phyloP scores from a whole-genome alignment of 2,888 invertebrate genomes.

The Sarcophaga variegata region DNA sequence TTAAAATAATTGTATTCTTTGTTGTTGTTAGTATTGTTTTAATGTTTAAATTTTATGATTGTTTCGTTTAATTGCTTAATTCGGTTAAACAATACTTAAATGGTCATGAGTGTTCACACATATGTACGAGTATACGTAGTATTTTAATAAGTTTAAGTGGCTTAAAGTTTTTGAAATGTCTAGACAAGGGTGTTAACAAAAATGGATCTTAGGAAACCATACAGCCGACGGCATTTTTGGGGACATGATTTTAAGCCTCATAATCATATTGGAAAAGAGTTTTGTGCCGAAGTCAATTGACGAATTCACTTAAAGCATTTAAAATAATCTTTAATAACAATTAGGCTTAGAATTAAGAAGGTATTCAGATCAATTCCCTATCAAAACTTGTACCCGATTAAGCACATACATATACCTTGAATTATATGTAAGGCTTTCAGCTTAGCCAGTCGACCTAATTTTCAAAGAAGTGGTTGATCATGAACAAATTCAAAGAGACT shows the following conservation, averaged over 20 bases:
- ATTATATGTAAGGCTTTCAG: too few relatives aligned
- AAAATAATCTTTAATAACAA: too few relatives aligned
- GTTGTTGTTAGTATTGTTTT: not conserved
- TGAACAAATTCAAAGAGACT: too few relatives aligned
- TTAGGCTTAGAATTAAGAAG: too few relatives aligned
- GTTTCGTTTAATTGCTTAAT: slow-evolving; percentile 19
- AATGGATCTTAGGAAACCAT: not conserved
- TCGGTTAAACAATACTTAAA: slow-evolving; percentile 17
- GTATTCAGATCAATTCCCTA: too few relatives aligned
- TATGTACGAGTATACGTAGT: too few relatives aligned
- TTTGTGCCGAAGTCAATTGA: not conserved
- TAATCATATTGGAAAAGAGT: not conserved
- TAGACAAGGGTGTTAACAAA: slow-evolving; percentile 5
- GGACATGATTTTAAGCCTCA: not conserved
- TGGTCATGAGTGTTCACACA: slow-evolving; percentile 10
- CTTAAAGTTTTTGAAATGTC: not conserved
- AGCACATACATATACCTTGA: too few relatives aligned
- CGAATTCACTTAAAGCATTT: too few relatives aligned
- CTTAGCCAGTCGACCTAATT: too few relatives aligned
- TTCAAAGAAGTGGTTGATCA: too few relatives aligned
- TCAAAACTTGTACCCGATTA: too few relatives aligned
- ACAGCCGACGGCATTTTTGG: not conserved
- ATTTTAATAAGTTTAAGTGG: not conserved
- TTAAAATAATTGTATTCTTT: slow-evolving; percentile 26
- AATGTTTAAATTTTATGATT: slow-evolving; percentile 33